These are phyloP conservation scores for Bombylius discolor DNA, from an alignment of 2,888 invertebrate genomes.

Conservation along the genomic window DNA sequence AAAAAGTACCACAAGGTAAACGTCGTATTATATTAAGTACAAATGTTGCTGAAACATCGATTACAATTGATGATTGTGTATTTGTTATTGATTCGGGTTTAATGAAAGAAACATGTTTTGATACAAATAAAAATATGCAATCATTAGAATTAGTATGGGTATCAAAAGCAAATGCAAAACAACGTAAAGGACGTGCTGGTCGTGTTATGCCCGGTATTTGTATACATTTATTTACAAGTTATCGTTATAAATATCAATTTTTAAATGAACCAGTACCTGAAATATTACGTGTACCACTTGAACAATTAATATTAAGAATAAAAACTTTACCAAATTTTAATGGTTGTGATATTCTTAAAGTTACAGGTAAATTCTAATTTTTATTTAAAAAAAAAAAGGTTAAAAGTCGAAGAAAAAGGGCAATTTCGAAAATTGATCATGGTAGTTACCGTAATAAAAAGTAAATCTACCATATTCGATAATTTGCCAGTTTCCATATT, in stretches of 20 bases:
- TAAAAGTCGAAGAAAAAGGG: no score
- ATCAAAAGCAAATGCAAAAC: slow-evolving; percentile 78
- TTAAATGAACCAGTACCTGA: slow-evolving; percentile 72
- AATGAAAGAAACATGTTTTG: slow-evolving; percentile 71
- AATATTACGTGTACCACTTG: slow-evolving; percentile 77
- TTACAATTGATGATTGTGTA: slow-evolving; percentile 92
- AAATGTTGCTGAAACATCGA: slow-evolving; percentile 90
- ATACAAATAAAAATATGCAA: slow-evolving; percentile 70
- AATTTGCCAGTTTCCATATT: no score
- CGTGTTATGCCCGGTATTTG: slow-evolving; percentile 80
- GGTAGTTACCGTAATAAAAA: no score
- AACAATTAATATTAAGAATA: slow-evolving; percentile 63
- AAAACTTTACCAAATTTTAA: slow-evolving; percentile 46
- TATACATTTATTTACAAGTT: slow-evolving; percentile 66
- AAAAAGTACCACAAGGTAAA: slow-evolving; percentile 52
- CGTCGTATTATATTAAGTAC: slow-evolving; percentile 83
- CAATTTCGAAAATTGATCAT: neutral
- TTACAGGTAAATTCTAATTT: slow-evolving; percentile 19
- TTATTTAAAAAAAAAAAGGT: no score
- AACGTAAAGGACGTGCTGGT: slow-evolving; percentile 82
- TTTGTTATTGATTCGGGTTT: slow-evolving; percentile 86
- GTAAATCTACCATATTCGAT: no score
- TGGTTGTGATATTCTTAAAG: slow-evolving; percentile 23
- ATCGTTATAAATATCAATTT: slow-evolving; percentile 52
- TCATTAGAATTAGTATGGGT: slow-evolving; percentile 81